Base-by-base conservation (phyloP, 2,113 vertebrate species). In the Corynorhinus townsendii region DNA sequence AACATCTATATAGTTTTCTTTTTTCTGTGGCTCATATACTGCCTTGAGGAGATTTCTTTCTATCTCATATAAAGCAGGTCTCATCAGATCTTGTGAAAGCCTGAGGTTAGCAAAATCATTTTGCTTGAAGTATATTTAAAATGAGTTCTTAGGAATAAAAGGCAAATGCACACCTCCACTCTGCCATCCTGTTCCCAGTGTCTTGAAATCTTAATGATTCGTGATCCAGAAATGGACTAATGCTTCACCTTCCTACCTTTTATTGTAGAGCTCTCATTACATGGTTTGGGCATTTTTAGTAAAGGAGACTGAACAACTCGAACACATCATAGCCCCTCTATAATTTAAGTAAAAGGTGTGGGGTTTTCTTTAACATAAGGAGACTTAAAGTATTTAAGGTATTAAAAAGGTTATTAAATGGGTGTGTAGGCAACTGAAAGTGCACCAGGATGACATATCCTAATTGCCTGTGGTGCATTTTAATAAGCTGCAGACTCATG, bases 371-470 rank as follows among this genome's bases (percentile, higher is more conserved):
- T 93, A 90, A 96, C 92, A 35, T 89, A 56, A 73, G 81, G 40
- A 82, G 83, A 96, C 16, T 77, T 16, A 88, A 96, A 40, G 30
- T 96, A 96, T 92, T 40, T 22, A 38, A 89, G 71, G 5, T 83
- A 97, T 92, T 96, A 82, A 93, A 96, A 96, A 88, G 75, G 20
- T 95, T 96, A 96, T 97, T 97, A 95, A 98, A 86, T 59, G 95
- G 43, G 22, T 84, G 11, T 95, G 90, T 0, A 1, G 56, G 30
- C 62, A 95, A 83, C 20, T 93, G 54, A 97, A 96, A 16, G 40
- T 30, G 2, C 56, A 73, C 45, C 45, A 85, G 86, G 91, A 77
- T 85, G 91, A 92, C 87, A 94, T 95, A 76, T 96, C 52, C 62
- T 98, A 97, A 97, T 96, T 97, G 66, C 68, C 86, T 95, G 16